phyloP scores from a whole-genome alignment of 2,113 vertebrate genomes.

The Heptranchias perlo region DNA sequence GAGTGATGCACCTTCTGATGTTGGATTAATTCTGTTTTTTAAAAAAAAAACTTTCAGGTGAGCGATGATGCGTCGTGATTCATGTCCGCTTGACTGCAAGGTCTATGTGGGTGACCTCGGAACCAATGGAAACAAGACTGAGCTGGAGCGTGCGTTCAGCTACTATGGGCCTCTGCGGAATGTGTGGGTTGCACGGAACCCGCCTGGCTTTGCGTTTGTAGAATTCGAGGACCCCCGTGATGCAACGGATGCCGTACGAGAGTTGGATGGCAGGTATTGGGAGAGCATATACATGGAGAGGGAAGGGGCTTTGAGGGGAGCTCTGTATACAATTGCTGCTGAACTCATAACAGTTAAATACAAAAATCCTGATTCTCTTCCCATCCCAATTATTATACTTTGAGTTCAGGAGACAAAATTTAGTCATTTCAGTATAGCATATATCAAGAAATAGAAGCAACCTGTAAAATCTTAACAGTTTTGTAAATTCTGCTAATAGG shows the following conservation, averaged over 20 bases:
- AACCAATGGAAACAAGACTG: constrained; percentile 39
- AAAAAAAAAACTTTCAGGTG: not conserved
- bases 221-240: constrained; percentile 39
- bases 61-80: not conserved
- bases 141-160: constrained; percentile 39
- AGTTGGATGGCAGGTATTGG: constrained; percentile 37
- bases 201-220: constrained; percentile 39
- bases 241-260: constrained; percentile 35
- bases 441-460: not conserved
- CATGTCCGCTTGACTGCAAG: constrained; percentile 39
- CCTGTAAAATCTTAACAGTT: not conserved
- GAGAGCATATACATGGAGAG: not conserved
- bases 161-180: constrained; percentile 38
- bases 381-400: not conserved
- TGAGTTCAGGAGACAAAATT: not conserved
- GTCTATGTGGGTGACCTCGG: constrained; percentile 40
- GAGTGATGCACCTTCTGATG: not conserved
- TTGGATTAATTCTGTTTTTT: not conserved
- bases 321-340: not conserved
- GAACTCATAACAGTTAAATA: not conserved
- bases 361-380: not conserved
- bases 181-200: constrained; percentile 39
- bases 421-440: not conserved
- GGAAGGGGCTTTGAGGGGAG: not conserved
- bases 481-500: not conserved